phyloP scores from a whole-genome alignment of 2,888 invertebrate genomes.

The Dryomyza anilis region DNA sequence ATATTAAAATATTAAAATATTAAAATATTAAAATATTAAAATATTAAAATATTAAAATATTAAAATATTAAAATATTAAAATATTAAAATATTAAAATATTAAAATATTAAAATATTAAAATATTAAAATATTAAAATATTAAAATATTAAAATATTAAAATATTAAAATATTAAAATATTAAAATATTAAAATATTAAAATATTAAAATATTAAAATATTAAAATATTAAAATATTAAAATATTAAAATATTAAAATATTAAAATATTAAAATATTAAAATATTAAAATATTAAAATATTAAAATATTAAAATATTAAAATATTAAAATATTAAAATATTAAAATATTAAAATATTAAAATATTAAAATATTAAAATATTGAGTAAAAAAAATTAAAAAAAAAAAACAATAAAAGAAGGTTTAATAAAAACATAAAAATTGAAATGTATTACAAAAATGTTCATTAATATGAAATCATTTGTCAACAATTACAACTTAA shows the following conservation, averaged over 20 bases:
- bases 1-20: not conserved
- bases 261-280: not conserved
- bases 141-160: not conserved
- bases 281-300: not conserved
- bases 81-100: not conserved
- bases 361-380: not conserved
- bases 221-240: constrained; percentile 32
- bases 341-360: not conserved
- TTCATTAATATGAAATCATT: too few relatives aligned
- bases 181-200: not conserved
- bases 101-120: constrained; percentile 32
- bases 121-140: not conserved
- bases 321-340: not conserved
- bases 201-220: not conserved
- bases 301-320: not conserved
- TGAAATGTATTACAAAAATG: not conserved
- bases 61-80: not conserved
- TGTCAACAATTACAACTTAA: too few relatives aligned
- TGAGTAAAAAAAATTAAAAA: not conserved
- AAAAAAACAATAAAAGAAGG: not conserved
- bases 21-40: not conserved
- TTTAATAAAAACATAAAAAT: not conserved
- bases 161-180: not conserved
- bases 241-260: not conserved
- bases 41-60: not conserved